Evolutionary conservation across 2,113 vertebrate genomes (phyloP).

Genomic region (Motacilla tschutschensis): DNA sequence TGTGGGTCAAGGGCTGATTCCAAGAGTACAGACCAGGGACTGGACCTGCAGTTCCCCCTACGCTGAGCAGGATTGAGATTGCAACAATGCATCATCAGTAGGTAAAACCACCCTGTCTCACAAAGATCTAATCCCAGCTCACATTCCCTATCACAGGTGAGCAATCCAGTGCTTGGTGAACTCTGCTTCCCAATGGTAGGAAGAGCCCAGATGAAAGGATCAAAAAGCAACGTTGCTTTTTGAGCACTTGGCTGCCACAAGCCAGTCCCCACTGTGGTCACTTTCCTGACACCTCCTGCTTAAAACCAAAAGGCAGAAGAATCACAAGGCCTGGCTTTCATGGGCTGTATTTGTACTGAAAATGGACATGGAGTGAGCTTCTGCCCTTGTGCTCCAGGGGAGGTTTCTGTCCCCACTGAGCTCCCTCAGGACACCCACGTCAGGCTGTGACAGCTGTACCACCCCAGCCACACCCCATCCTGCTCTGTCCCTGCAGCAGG

Average conservation of each 20-base stretch:
- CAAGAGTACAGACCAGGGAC: fast-evolving
- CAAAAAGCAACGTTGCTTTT: fast-evolving
- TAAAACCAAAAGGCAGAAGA: not conserved
- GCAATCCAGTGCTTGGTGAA: not conserved
- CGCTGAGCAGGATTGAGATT: not conserved
- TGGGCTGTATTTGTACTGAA: not conserved
- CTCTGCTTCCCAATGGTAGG: not conserved
- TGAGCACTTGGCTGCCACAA: not conserved
- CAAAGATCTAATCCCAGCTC: not conserved
- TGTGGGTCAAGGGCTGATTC: not conserved
- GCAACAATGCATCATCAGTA: not conserved
- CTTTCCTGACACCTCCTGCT: not conserved
- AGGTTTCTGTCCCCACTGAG: not conserved
- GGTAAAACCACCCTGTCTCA: not conserved
- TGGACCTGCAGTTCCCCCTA: not conserved
- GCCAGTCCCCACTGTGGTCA: not conserved
- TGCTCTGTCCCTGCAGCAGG: not conserved
- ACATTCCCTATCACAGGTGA: not conserved
- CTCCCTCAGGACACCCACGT: not conserved
- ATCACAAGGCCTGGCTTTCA: fast-evolving
- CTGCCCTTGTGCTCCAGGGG: not conserved
- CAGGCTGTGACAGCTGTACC: not conserved
- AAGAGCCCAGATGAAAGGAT: not conserved
- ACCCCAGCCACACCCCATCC: not conserved
- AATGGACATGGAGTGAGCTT: not conserved